Evolutionary conservation across 37 sponge, comb jelly and placozoan genomes (phyloP).

Genomic region (Tethya wilhelma): DNA sequence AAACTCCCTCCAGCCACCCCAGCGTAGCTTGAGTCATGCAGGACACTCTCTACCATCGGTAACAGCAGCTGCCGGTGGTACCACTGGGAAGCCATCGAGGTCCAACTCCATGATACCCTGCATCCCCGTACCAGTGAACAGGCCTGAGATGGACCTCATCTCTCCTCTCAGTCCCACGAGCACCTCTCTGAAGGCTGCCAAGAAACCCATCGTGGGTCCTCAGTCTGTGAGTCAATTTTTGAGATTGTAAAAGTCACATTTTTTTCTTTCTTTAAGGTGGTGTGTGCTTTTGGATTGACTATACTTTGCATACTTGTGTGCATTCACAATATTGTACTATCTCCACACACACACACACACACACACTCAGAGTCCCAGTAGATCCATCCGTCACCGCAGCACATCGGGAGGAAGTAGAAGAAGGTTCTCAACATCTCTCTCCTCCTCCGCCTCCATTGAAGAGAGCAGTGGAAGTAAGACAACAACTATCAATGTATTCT

Average conservation of each 20-base stretch:
- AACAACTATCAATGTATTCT: too few relatives aligned
- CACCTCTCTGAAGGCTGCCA: constrained; percentile 54
- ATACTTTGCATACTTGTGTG: too few relatives aligned
- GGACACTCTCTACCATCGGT: too few relatives aligned
- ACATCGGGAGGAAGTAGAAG: background rate
- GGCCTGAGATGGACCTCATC: constrained; percentile 35
- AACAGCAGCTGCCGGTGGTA: too few relatives aligned
- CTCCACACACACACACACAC: background rate
- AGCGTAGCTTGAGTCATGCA: background rate
- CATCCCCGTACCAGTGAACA: constrained; percentile 37
- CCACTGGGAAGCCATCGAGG: background rate
- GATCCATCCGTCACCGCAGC: constrained; percentile 2
- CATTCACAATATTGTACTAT: too few relatives aligned
- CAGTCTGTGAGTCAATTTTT: constrained; percentile 19
- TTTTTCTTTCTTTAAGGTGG: background rate
- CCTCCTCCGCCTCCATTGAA: constrained; percentile 49
- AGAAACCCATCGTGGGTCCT: constrained; percentile 37
- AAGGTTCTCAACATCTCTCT: constrained; percentile 36
- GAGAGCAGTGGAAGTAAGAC: constrained; percentile 39
- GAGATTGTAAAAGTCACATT: too few relatives aligned
- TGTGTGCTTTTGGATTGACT: too few relatives aligned
- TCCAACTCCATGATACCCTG: constrained; percentile 19
- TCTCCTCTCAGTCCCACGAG: constrained; percentile 29
- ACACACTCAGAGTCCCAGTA: constrained; percentile 44
- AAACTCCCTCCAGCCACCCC: background rate